Base-by-base conservation (phyloP, 2,113 vertebrate genomes). In the Nannobrachium achirus region DNA sequence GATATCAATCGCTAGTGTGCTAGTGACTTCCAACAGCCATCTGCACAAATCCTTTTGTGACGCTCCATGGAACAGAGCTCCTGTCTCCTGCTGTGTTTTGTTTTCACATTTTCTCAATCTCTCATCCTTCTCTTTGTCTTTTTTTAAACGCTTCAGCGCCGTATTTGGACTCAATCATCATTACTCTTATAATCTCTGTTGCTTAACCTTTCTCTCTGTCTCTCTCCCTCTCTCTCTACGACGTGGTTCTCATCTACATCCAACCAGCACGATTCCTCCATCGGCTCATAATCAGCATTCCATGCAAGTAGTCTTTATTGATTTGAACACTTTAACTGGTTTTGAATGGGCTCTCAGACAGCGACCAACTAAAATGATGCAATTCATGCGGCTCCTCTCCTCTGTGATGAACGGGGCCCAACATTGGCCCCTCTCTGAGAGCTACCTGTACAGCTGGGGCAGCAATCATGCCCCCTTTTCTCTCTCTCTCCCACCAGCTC, bases 121-220 rank as follows among this genome's bases (percentile, higher is more conserved):
- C 73, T 64, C 52, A 55, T 73, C 82, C 87, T 80, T 85, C 79
- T 84, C 81, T 79, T 87, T 77, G 57, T 82, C 72, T 78, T 18
- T 61, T 67, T 73, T 49, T 41, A 58, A n/a, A 51, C 60, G 68
- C 42, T 66, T 72, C 66, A 33, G 60, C 57, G 69, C 73, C 79
- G 57, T 42, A 53, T 53, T 51, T 44, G 42, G 53, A 60, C 52
- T 67, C 49, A 59, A 39, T 13, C 60, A 25, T 49, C 38, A 33
- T 15, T 69, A 51, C 49, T 51, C 18, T 10, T n/a, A 25, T 18
- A 11, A 40, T 15, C 20, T 50, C 33, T 25, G 1, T 50, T 58
- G 65, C 18, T 50, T 69, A 51, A 14, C 52, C 66, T 45, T 15
- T 70, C 16, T 72, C 20, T 20, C 18, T 51, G 53, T 15, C 48